A percentile compares a stretch with the other conserved stretches of the same genome.
phyloP scores from a whole-genome alignment of 2,888 invertebrate genomes.

The Adela reaumurella region DNA sequence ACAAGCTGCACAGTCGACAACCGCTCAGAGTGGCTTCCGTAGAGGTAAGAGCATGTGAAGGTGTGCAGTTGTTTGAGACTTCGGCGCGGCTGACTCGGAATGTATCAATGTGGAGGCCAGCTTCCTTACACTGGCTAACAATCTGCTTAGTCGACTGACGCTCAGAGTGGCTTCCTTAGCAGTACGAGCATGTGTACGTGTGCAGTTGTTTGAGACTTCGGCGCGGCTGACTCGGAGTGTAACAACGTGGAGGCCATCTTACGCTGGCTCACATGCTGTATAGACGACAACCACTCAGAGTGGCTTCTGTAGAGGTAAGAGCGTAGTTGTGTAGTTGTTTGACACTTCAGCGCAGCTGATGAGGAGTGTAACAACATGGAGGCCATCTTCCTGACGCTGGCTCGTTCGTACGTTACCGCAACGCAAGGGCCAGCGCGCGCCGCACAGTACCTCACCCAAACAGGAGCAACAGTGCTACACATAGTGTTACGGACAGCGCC shows the following conservation, averaged over 20 bases:
- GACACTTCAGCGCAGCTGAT: constrained; percentile 79
- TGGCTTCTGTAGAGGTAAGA: constrained; percentile 34
- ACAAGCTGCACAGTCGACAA: constrained; percentile 61
- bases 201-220: constrained; percentile 74
- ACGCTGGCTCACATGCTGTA: constrained; percentile 75
- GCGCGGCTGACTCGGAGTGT: constrained; percentile 70
- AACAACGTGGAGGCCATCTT: constrained; percentile 80
- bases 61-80: constrained; percentile 77
- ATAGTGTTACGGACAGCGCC: no score
- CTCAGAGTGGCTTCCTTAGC: constrained; percentile 36
- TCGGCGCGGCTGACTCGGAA: constrained; percentile 72
- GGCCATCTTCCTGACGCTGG: constrained; percentile 77
- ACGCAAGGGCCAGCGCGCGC: no score
- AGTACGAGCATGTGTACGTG: no score
- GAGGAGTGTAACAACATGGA: constrained; percentile 72
- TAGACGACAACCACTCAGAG: constrained; percentile 38
- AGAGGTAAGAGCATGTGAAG: constrained; percentile 27
- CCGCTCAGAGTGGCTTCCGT: constrained; percentile 38
- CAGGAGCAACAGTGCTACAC: no score
- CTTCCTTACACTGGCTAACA: constrained; percentile 78
- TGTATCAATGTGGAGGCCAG: constrained; percentile 77
- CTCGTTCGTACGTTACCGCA: no score
- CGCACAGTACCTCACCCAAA: no score
- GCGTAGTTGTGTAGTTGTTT: constrained; percentile 65
- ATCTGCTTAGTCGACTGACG: constrained; percentile 54